phyloP scores from a whole-genome alignment of 1,140 invertebrate genomes.

The Berghia stephanieae region DNA sequence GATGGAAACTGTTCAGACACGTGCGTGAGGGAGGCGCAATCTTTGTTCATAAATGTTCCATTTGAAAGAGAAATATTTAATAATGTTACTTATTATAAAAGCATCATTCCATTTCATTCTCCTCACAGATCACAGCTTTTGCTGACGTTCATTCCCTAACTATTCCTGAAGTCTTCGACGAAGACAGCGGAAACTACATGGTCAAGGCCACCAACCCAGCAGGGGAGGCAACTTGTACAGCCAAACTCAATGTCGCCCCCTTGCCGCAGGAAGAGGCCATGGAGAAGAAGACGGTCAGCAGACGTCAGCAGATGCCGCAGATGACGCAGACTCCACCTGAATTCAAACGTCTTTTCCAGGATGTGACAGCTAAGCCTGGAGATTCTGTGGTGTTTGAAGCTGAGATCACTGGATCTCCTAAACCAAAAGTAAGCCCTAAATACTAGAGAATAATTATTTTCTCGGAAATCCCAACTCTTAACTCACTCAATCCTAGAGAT shows the following conservation, averaged over 20 bases:
- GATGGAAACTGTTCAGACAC: too few relatives aligned
- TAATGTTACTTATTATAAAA: not conserved
- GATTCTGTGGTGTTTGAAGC: slow-evolving; percentile 77
- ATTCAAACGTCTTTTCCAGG: slow-evolving; percentile 62
- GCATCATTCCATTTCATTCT: not conserved
- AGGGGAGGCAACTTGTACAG: slow-evolving; percentile 68
- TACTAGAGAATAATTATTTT: not conserved
- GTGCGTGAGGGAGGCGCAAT: too few relatives aligned
- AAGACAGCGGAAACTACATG: slow-evolving; percentile 89
- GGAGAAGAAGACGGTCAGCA: slow-evolving; percentile 40
- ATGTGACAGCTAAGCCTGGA: slow-evolving; percentile 67
- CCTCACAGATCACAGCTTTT: slow-evolving; percentile 83
- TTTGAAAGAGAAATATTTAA: too few relatives aligned
- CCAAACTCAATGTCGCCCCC: slow-evolving; percentile 69
- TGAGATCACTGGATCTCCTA: slow-evolving; percentile 76
- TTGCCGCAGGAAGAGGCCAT: slow-evolving; percentile 41
- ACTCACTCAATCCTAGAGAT: too few relatives aligned
- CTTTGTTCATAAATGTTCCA: too few relatives aligned
- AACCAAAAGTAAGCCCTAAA: slow-evolving; percentile 73
- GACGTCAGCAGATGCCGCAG: slow-evolving; percentile 47
- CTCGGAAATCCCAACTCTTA: not conserved
- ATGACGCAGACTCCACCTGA: slow-evolving; percentile 61
- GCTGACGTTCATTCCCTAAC: slow-evolving; percentile 82
- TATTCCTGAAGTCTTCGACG: slow-evolving; percentile 65
- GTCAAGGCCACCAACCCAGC: slow-evolving; percentile 83